Evolutionary conservation across 2,113 vertebrate species (phyloP).

Genomic region (Nibea coibor): DNA sequence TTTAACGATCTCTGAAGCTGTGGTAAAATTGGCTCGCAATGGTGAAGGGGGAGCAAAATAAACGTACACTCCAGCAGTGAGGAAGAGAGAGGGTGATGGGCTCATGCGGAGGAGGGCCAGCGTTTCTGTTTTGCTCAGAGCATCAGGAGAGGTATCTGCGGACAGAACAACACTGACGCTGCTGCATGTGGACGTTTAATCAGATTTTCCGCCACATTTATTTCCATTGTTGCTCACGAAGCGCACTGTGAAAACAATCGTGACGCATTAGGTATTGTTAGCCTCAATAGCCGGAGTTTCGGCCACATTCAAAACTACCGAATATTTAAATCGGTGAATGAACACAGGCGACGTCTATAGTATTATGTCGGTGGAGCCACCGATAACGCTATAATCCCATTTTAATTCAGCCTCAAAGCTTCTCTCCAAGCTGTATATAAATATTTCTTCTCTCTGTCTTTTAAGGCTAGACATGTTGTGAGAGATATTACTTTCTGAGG

Average conservation of each 20-base stretch:
- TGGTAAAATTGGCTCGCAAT: constrained; percentile 32
- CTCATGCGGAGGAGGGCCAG: constrained; percentile 37
- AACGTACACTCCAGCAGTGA: constrained; percentile 1
- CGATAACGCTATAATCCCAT: constrained; percentile 41
- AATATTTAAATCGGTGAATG: constrained; percentile 19
- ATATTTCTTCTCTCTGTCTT: constrained; percentile 3
- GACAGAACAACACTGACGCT: constrained; percentile 1
- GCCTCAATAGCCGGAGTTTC: not conserved
- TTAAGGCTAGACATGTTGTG: constrained; percentile 37
- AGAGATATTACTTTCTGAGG: constrained; percentile 43
- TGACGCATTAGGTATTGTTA: not conserved
- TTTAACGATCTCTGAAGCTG: constrained; percentile 32
- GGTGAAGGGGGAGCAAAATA: constrained; percentile 14
- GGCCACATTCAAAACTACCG: not conserved
- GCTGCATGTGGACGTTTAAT: not conserved
- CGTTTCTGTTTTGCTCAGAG: constrained; percentile 11
- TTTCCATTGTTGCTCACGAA: not conserved
- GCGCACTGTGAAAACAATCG: not conserved
- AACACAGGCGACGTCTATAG: not conserved
- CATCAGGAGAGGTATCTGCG: not conserved
- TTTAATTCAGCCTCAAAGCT: constrained; percentile 42
- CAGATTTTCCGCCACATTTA: constrained; percentile 2
- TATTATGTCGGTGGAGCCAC: not conserved
- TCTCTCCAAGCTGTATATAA: constrained; percentile 8
- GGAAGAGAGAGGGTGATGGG: constrained; percentile 37